Percentiles rank a stretch among this genome's conserved stretches.
Conservation (phyloP, 2,888 invertebrate species). For the Deilephila elpenor region DNA sequence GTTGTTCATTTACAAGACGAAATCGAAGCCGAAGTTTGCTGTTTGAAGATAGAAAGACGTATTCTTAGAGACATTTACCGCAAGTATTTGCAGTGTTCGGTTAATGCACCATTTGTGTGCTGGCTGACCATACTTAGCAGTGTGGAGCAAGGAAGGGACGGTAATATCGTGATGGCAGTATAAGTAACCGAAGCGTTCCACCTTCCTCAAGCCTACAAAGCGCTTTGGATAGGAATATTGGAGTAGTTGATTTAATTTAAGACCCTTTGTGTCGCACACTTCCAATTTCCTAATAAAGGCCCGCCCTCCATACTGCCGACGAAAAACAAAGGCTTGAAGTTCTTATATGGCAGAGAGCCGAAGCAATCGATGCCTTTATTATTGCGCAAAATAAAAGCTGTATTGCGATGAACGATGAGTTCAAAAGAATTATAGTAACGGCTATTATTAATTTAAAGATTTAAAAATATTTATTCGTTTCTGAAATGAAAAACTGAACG, state of each 20-base stretch:
- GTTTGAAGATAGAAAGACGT: constrained; percentile 17
- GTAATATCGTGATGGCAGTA: constrained; percentile 36
- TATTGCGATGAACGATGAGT: constrained; percentile 1
- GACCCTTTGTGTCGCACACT: constrained; percentile 75
- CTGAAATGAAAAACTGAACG: constrained; percentile 9
- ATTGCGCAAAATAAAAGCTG: constrained; percentile 59
- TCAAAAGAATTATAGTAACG: neutral
- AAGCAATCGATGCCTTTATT: constrained; percentile 66
- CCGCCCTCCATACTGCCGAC: constrained; percentile 58
- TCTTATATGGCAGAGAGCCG: constrained; percentile 59
- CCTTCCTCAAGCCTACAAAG: constrained; percentile 59
- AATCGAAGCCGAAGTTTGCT: constrained; percentile 37
- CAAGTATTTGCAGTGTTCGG: constrained; percentile 8
- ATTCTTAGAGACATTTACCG: neutral
- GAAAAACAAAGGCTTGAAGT: constrained; percentile 66
- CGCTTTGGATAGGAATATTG: constrained; percentile 67
- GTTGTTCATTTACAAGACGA: constrained; percentile 47
- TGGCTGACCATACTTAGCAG: constrained; percentile 37
- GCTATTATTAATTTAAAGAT: no score
- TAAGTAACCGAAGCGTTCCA: constrained; percentile 38
- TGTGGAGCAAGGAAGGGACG: constrained; percentile 46
- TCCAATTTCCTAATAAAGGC: constrained; percentile 75
- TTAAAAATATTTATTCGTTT: no score
- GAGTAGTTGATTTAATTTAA: constrained; percentile 77
- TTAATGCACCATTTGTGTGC: constrained; percentile 23